Percentiles rank a stretch among this genome's conserved stretches.
Evolutionary conservation across 2,888 invertebrate species (phyloP).

Genomic region (Agrenia bidenticulata): DNA sequence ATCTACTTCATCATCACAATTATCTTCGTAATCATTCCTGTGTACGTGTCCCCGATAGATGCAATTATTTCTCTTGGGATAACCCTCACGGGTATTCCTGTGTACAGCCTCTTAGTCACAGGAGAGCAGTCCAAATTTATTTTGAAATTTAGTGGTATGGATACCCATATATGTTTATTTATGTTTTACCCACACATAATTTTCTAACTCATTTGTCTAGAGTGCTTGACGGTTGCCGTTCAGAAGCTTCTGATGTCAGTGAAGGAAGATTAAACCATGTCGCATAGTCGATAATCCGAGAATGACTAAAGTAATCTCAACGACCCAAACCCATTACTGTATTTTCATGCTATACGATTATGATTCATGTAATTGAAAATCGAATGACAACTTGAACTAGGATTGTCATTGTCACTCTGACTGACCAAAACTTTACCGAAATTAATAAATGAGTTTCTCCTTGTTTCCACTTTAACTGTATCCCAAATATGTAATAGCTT

Average conservation of each 20-base stretch:
- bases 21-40: constrained; percentile 75
- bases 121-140: background rate
- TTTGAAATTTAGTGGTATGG: constrained; percentile 10
- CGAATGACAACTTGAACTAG: no score
- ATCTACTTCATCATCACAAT: constrained; percentile 73
- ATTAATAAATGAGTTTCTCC: no score
- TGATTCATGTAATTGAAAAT: no score
- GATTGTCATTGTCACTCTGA: no score
- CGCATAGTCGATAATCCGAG: no score
- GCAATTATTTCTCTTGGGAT: constrained; percentile 76
- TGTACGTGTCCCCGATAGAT: constrained; percentile 74
- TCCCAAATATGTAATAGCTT: no score
- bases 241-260: constrained; percentile 37
- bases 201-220: constrained; percentile 9
- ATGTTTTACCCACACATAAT: no score
- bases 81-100: constrained; percentile 77
- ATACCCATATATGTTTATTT: background rate
- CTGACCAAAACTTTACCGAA: no score
- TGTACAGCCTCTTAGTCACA: constrained; percentile 71
- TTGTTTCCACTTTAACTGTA: no score
- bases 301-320: no score
- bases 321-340: no score
- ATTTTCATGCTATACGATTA: no score
- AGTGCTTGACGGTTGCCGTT: constrained; percentile 24
- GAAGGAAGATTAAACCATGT: constrained; percentile 38